Percentiles rank a stretch among this genome's conserved stretches.
Evolutionary conservation across 1,140 invertebrate genomes (phyloP).

Genomic region (Conus ventricosus): DNA sequence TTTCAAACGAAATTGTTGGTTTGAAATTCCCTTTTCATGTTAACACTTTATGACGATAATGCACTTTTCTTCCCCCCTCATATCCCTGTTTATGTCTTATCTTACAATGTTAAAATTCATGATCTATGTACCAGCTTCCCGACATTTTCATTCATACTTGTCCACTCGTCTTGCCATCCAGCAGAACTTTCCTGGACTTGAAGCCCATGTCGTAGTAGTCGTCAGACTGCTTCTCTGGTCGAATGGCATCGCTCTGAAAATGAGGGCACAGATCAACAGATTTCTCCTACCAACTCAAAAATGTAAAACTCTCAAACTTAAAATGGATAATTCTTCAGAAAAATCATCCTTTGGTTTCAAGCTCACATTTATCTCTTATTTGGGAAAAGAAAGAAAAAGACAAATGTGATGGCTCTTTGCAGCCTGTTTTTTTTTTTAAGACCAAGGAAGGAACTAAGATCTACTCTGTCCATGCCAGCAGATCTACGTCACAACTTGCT

Average conservation of each 20-base stretch:
- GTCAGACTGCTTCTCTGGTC: constrained; percentile 27
- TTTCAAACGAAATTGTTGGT: no score
- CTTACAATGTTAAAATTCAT: no score
- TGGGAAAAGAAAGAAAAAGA: not conserved
- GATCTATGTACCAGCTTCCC: no score
- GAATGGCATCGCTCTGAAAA: not conserved
- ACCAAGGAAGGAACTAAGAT: no score
- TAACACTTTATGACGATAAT: no score
- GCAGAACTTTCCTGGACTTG: constrained; percentile 32
- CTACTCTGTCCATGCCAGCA: no score
- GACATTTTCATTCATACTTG: not conserved
- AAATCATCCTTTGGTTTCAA: not conserved
- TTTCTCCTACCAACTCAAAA: not conserved
- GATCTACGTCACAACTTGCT: no score
- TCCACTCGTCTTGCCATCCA: constrained; percentile 23
- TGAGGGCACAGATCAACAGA: not conserved
- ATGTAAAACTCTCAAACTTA: no score
- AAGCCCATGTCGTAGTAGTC: constrained; percentile 37
- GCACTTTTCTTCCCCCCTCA: no score
- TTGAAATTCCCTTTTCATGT: no score
- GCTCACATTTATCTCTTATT: not conserved
- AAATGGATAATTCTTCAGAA: not conserved
- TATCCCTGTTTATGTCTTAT: no score
- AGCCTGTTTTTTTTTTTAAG: not conserved
- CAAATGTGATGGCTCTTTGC: no score